Evolutionary conservation across 2,888 invertebrate genomes (phyloP), one percentile per base, ranked within the genome.

Genomic region (Phengaris alcon): DNA sequence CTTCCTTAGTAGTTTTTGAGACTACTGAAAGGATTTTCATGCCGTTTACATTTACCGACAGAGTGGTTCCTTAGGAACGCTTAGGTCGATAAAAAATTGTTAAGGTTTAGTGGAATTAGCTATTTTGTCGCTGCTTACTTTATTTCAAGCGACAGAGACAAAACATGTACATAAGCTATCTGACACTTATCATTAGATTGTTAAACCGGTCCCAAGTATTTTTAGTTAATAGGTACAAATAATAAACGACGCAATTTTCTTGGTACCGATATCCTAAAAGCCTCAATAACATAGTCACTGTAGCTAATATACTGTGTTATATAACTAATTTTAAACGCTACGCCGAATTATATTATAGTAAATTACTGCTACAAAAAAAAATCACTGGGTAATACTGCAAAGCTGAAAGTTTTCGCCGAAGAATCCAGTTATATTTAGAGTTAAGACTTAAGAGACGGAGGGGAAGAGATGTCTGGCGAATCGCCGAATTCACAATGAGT

Each of bases 331-430:
- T 22, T 44, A 68, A 73, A 3, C 75, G 59, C 69, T 77, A 75
- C 76, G 52, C 12, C 51, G 76, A 77, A 51, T 69, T 54, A 54
- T 74, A 74, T 69, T 73, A 51, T 51, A 51, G 77, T 59, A 69
- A 55, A 74, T 75, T 75, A 74, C 52, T 57, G 72, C 55, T 22
- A 73, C 75, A 68, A 55, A 70, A 75, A 35, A 35, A 35, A 44
- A 44, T 64, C 64, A 64, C 64, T 44, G 35, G 64, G 64, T 6
- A 64, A 64, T 35, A 64, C 35, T 35, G 64, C 64, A 6, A 76
- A 77, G 75, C 69, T 77, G 77, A 79, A 79, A 78, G 77, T 78
- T 81, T 80, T 80, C 80, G 68, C 70, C 75, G 79, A 81, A 81
- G 77, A 77, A 79, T 80, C n/a, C 77, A 15, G 75, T 76, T 79